A percentile compares a stretch with the other conserved stretches of the same genome.
Conservation (phyloP, 2,888 invertebrate genomes). For the Neoitamus cyanurus region DNA sequence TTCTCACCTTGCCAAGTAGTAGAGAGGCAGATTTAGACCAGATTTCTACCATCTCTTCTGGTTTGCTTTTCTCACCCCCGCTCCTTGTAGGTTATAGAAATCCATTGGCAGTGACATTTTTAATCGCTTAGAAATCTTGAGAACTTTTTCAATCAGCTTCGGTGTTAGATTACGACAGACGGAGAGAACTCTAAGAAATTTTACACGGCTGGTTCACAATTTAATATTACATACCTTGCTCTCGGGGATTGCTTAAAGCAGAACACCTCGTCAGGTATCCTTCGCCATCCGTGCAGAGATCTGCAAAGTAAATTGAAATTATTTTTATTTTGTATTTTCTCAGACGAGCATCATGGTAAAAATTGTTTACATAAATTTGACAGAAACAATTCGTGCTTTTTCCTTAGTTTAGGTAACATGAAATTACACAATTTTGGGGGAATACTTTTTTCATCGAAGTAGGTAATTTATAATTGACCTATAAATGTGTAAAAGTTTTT, state of each 20-base stretch:
- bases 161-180: neutral
- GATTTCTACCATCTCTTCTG: neutral
- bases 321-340: neutral
- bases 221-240: neutral
- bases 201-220: neutral
- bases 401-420: too few species aligned
- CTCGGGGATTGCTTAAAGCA: neutral
- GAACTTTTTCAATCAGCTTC: slow-evolving; percentile 15
- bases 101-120: neutral
- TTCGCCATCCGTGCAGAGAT: neutral
- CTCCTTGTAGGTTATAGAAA: neutral
- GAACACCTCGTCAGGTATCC: neutral
- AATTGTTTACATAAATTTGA: too few species aligned
- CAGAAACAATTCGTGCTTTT: too few species aligned
- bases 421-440: too few species aligned
- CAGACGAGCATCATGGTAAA: too few species aligned
- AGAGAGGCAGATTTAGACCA: neutral
- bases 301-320: neutral
- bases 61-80: neutral
- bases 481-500: too few species aligned
- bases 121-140: slow-evolving; percentile 2
- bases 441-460: too few species aligned
- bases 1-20: neutral
- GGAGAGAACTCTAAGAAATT: neutral
- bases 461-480: too few species aligned